Conservation (phyloP, 2,797 vertebrate genomes). For the Micropoecilia bifurca region DNA sequence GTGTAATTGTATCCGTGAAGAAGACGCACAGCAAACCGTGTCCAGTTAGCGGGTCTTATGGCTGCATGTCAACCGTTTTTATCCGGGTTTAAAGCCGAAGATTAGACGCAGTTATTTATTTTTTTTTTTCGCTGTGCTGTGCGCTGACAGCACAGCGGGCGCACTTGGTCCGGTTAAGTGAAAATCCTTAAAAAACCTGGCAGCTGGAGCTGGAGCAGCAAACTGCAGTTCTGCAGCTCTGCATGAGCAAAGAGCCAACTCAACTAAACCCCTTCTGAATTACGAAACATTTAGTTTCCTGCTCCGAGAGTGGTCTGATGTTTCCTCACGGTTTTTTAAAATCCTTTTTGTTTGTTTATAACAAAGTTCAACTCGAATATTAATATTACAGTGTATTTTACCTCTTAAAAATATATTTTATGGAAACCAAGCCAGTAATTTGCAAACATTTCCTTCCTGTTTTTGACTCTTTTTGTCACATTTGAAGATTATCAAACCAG, state of each 20-base stretch:
- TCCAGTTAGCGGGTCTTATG: background rate
- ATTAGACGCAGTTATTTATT: background rate
- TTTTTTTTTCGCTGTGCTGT: background rate
- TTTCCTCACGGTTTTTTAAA: background rate
- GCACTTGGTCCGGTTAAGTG: constrained; percentile 39
- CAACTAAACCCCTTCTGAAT: constrained; percentile 62
- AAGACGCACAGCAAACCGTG: background rate
- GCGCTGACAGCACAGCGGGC: constrained; percentile 20
- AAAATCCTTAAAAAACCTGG: constrained; percentile 29
- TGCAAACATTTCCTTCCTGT: background rate
- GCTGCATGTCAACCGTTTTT: background rate
- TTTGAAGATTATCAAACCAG: background rate
- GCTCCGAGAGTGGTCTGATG: background rate
- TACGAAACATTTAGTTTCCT: background rate
- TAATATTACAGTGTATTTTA: background rate
- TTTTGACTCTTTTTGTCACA: background rate
- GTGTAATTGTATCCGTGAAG: background rate
- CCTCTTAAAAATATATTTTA: background rate
- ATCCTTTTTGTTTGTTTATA: background rate
- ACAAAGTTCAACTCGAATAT: background rate
- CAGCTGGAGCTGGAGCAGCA: constrained; percentile 28
- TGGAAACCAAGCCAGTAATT: background rate
- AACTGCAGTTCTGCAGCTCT: constrained; percentile 63
- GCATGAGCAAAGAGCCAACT: constrained; percentile 59
- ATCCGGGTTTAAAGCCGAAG: background rate